Base-by-base conservation (phyloP, 2,797 vertebrate genomes). In the Trachops cirrhosus region DNA sequence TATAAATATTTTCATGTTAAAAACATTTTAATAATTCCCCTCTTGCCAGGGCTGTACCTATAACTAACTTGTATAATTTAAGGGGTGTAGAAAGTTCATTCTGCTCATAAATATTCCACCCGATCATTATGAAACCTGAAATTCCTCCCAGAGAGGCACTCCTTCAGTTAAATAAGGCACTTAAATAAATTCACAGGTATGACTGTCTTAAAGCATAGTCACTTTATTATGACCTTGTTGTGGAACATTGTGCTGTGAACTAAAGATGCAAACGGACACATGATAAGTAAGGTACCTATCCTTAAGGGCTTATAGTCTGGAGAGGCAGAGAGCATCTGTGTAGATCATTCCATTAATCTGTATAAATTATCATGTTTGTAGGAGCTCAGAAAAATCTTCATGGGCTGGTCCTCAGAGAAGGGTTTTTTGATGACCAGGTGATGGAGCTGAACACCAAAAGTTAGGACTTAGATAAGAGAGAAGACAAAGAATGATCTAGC, bases 61-160 rank as follows among this genome's bases (percentile, higher is more conserved):
- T 73, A 91, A 84, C 34, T 62, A 90, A 87, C 70, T 94, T 77
- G 3, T 86, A 52, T 88, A 93, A 94, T 71, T 93, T 74, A 88
- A 80, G 26, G 29, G 4, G 46, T 62, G 6, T 57, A 84, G n/a
- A 90, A 89, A 85, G 48, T 15, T 37, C 24, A 77, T 84, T 94
- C 15, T 95, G 18, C 89, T 96, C 22, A 59, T 95, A 94, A 96
- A 89, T 79, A 94, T 92, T 96, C 93, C 29, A 89, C 37, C 48
- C 89, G 46, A 44, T 93, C 94, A 19, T 73, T 89, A 86, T 19
- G 29, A 94, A 96, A 88, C 21, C n/a, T 26, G 29, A 73, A 62
- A 41, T 95, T 91, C 57, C n/a, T 94, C 67, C 78, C 26, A 3
- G 41, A 83, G 29, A 96, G 48, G 32, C 22, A 12, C 15, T 85